Evolutionary conservation across 1,140 invertebrate species (phyloP).

Genomic region (Cepaea nemoralis): DNA sequence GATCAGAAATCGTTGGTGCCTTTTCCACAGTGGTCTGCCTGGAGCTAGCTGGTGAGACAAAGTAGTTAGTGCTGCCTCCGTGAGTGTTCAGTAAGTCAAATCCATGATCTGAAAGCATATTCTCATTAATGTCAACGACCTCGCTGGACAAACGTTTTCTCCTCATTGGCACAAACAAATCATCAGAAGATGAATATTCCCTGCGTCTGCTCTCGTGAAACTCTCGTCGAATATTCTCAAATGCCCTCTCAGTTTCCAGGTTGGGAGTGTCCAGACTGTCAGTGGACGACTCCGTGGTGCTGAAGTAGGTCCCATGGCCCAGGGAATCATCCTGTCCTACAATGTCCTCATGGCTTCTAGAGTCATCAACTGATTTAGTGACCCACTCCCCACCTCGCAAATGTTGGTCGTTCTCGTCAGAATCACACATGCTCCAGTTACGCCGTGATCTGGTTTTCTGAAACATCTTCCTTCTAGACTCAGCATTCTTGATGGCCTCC

Average conservation of each 20-base stretch:
- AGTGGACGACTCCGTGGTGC: constrained; percentile 45
- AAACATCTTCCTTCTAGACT: constrained; percentile 36
- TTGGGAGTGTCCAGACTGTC: constrained; percentile 40
- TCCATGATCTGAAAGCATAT: not conserved
- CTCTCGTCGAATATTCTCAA: constrained; percentile 24
- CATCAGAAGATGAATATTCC: constrained; percentile 4
- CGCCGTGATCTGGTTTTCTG: constrained; percentile 35
- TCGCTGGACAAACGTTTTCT: constrained; percentile 17
- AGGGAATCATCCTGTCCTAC: constrained; percentile 17
- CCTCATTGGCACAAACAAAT: not conserved
- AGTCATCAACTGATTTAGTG: constrained; percentile 27
- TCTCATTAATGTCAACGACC: not conserved
- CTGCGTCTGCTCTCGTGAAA: not conserved
- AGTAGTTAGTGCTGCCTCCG: constrained; percentile 28
- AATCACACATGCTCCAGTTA: constrained; percentile 41
- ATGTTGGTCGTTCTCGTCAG: constrained; percentile 1
- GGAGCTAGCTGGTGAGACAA: constrained; percentile 38
- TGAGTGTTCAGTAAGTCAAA: constrained; percentile 3
- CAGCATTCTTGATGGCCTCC: not conserved
- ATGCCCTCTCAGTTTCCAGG: constrained; percentile 26
- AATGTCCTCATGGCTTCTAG: not conserved
- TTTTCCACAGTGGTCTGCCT: constrained; percentile 45
- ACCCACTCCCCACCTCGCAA: not conserved
- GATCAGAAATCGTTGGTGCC: constrained; percentile 13
- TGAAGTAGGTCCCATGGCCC: constrained; percentile 38